Conservation (phyloP, 2,113 vertebrate genomes). For the Rhinolophus sinicus region DNA sequence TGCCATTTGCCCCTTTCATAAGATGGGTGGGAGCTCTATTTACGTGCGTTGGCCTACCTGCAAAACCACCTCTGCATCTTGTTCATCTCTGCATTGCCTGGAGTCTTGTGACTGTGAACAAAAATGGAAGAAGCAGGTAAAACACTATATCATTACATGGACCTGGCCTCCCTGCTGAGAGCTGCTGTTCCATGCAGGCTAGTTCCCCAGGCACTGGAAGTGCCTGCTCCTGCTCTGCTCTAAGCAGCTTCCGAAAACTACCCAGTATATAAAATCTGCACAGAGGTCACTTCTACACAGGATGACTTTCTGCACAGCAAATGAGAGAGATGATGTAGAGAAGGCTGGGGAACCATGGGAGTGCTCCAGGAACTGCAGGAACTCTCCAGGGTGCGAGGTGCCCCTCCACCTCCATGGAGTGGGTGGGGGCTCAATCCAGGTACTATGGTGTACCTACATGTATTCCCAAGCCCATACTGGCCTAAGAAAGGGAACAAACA, state of each 20-base stretch:
- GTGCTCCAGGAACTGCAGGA: too few species aligned
- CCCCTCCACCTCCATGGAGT: not conserved
- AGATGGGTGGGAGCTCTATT: too few species aligned
- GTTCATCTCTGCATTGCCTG: not conserved
- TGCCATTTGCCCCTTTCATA: too few species aligned
- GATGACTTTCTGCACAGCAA: not conserved
- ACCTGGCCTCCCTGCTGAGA: not conserved
- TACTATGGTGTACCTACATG: not conserved
- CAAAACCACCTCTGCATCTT: not conserved
- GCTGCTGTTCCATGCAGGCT: not conserved
- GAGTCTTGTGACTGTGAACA: not conserved
- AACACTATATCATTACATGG: too few species aligned
- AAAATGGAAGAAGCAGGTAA: not conserved
- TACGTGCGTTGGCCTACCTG: not conserved
- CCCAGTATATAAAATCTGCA: not conserved
- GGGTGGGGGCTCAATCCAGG: not conserved
- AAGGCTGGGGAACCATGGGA: not conserved
- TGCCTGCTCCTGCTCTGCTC: not conserved
- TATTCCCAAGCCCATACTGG: not conserved
- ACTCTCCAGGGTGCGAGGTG: not conserved
- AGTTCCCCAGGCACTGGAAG: not conserved
- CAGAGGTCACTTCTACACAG: not conserved
- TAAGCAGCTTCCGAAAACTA: not conserved
- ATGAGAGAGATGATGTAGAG: not conserved
- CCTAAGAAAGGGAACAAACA: not conserved